Percentiles rank a stretch among this genome's conserved stretches.
Conservation (phyloP, 2,888 invertebrate genomes). For the Steinernema carpocapsae region DNA sequence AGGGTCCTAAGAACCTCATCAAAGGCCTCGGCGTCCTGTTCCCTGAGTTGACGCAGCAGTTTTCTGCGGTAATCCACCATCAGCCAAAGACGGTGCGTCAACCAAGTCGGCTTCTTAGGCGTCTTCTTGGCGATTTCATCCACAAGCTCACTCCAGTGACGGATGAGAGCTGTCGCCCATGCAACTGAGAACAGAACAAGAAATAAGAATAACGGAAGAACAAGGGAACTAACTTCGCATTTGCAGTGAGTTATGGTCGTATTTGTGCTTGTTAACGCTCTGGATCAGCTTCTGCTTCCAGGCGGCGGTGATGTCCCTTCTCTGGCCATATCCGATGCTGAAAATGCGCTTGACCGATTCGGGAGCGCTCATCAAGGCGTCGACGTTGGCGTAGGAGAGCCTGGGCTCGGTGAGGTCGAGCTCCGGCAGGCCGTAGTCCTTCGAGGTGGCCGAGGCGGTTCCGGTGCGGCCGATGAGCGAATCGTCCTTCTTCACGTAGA, state of each 20-base stretch:
- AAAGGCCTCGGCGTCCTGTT: slow-evolving; percentile 53
- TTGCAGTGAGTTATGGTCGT: slow-evolving; percentile 58
- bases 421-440: slow-evolving; percentile 60
- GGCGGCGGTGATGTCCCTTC: slow-evolving; percentile 58
- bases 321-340: slow-evolving; percentile 62
- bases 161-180: slow-evolving; percentile 64
- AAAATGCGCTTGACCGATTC: slow-evolving; percentile 64
- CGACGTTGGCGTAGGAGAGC: slow-evolving; percentile 57
- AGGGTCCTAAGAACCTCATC: slow-evolving; percentile 54
- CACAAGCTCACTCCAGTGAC: slow-evolving; percentile 65
- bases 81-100: slow-evolving; percentile 59
- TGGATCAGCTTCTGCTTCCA: slow-evolving; percentile 62
- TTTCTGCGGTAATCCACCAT: slow-evolving; percentile 61
- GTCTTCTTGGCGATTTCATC: slow-evolving; percentile 58
- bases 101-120: slow-evolving; percentile 61
- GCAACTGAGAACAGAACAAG: too few species aligned
- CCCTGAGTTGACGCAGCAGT: slow-evolving; percentile 53
- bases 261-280: slow-evolving; percentile 56
- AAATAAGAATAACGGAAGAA: too few species aligned
- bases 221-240: slow-evolving; percentile 55
- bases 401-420: slow-evolving; percentile 55
- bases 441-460: background rate
- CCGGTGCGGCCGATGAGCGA: slow-evolving; percentile 44
- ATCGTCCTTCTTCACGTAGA: slow-evolving; percentile 63
- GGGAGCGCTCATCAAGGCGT: slow-evolving; percentile 58